Evolutionary conservation across 2,797 vertebrate genomes (phyloP), one percentile per base, ranked within the genome.

Genomic region (Sebastiscus albofasciatus): DNA sequence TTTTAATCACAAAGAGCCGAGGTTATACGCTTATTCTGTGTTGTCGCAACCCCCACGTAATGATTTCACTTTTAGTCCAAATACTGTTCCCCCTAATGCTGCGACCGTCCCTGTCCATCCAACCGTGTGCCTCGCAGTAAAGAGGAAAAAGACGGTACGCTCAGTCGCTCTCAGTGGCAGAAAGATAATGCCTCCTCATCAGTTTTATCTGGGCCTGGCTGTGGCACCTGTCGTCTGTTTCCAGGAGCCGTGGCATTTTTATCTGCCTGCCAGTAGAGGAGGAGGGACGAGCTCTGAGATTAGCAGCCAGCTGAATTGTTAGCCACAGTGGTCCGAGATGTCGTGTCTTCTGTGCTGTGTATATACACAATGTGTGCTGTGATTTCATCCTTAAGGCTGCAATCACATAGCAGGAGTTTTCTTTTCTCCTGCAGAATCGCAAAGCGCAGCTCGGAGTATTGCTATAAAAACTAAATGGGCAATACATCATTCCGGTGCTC

Each of bases 161-260:
- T 65, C 67, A 27, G 67, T 20, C 4, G 36, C 12, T n/a, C 74
- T 76, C 58, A 5, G 22, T 27, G 64, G 18, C 26, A 39, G 64
- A 49, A 11, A 80, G 86, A 89, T 86, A 89, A 83, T 75, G 83
- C 80, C 73, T 26, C 27, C 83, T 85, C 86, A 82, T 89, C 81
- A 77, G 81, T 86, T 89, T 90, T 87, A 92, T 91, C 86, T 79
- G 73, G 42, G 62, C 81, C 79, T 2, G 79, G 75, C 83, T 42
- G n/a, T 83, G 85, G 75, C 87, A 87, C 79, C 86, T 88, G 87
- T 89, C 82, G 66, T 84, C 84, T 80, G 84, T 74, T 82, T 85
- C 58, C 72, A 56, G 70, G 77, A 74, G 67, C 39, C 11, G 0
- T 56, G 34, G 75, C 69, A 27, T 77, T 82, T 81, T 87, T 87